Percentiles rank a stretch among this genome's conserved stretches.
phyloP scores from a whole-genome alignment of 1,140 invertebrate genomes.

The Calliopsis andreniformis region DNA sequence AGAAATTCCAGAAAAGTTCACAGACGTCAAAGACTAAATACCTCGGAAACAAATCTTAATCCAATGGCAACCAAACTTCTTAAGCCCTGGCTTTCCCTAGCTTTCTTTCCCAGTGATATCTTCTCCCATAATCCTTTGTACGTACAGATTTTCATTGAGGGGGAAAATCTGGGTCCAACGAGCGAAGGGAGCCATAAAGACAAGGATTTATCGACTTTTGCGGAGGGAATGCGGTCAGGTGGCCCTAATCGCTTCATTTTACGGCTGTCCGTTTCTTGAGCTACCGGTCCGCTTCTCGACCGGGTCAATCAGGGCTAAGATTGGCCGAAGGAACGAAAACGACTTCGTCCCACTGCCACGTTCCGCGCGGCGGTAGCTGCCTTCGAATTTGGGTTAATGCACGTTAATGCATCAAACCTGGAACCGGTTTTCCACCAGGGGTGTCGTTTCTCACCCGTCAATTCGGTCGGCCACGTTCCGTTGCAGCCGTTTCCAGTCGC shows the following conservation, averaged over 20 bases:
- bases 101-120: too few species aligned
- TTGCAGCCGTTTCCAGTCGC: conserved; percentile 32
- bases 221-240: conserved; percentile 13
- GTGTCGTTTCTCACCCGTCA: conserved; percentile 35
- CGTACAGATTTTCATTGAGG: background rate
- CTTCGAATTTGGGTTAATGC: conserved; percentile 62
- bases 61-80: too few species aligned
- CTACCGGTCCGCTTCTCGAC: conserved; percentile 28
- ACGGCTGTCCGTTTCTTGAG: conserved; percentile 32
- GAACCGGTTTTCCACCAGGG: conserved; percentile 52
- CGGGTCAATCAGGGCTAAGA: conserved; percentile 52
- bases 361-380: conserved; percentile 41
- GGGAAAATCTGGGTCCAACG: background rate
- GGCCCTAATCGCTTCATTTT: conserved; percentile 60
- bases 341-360: conserved; percentile 24
- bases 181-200: conserved; percentile 6
- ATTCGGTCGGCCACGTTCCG: conserved; percentile 30
- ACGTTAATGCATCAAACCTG: conserved; percentile 60
- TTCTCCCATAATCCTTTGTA: too few species aligned
- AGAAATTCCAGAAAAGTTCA: too few species aligned
- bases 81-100: too few species aligned
- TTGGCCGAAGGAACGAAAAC: conserved; percentile 32
- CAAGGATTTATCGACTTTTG: conserved; percentile 34
- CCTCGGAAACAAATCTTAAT: too few species aligned
- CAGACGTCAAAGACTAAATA: too few species aligned